Evolutionary conservation across 2,113 vertebrate species (phyloP), one percentile per base, ranked within the genome.

Genomic region (Dinomys branickii): DNA sequence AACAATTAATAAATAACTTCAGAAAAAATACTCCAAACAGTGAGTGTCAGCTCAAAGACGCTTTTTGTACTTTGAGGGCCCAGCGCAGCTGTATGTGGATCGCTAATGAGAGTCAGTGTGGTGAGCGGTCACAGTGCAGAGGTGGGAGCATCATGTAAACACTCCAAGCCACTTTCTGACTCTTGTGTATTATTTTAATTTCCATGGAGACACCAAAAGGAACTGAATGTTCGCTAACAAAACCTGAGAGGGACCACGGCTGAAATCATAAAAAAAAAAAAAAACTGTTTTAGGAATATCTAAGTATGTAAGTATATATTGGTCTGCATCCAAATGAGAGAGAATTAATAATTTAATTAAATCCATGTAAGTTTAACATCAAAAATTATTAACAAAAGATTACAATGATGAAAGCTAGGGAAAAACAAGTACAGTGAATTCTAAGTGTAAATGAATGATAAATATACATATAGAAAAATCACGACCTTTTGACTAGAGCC

Each of bases 131-230:
- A 13, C 5, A 26, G 1, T 61, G 3, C 41, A n/a, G 7, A 33
- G 3, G 11, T 2, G 1, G 5, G 41, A 50, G 11, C 1, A 84
- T 0, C 0, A 63, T 7, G 52, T 11, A 86, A 47, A 61, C 28
- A 20, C 10, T 78, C 30, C 38, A 16, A 19, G 28, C 1, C n/a
- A 54, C 54, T 69, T 88, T 71, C 10, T 4, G 0, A 30, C 20
- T 19, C 28, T 26, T 22, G 0, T 0, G 80, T 44, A 30, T 69
- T 71, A 56, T 33, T 67, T 13, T 41, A 12, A 35, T 88, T 82
- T 35, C 24, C 33, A 3, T 20, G 11, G 4, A 20, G 5, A 30
- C 14, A n/a, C 2, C 20, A 73, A 54, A 35, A 63, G 0, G 10
- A 71, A 33, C 5, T 35, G 41, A 30, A 86, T 24, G 28, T 28